Conservation (phyloP, 2,888 invertebrate genomes). For the Ferdinandea cuprea region DNA sequence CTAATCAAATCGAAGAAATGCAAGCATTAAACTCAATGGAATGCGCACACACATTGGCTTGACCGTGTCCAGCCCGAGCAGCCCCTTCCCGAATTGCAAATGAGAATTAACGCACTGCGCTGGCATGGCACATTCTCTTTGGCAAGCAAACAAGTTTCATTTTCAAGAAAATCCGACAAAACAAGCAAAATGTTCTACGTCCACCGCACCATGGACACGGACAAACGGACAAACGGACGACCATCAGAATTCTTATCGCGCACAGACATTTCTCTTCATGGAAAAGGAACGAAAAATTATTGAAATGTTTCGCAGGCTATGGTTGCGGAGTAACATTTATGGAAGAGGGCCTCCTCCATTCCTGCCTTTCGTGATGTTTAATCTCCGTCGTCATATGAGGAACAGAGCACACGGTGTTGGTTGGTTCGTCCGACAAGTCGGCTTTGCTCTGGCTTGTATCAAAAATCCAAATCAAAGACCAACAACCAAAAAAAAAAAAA, state of each 20-base stretch:
- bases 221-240: no score
- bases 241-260: slow-evolving; percentile 57
- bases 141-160: slow-evolving; percentile 43
- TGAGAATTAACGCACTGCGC: slow-evolving; percentile 45
- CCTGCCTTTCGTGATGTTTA: slow-evolving; percentile 36
- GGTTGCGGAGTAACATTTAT: slow-evolving; percentile 19
- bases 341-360: slow-evolving; percentile 19
- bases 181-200: slow-evolving; percentile 8
- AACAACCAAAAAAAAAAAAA: slow-evolving; percentile 13
- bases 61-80: not conserved
- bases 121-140: slow-evolving; percentile 11
- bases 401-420: not conserved
- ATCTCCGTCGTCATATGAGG: slow-evolving; percentile 34
- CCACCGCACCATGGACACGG: no score
- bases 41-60: slow-evolving; percentile 10
- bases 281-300: slow-evolving; percentile 51
- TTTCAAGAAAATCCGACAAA: slow-evolving; percentile 24
- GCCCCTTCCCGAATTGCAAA: slow-evolving; percentile 48
- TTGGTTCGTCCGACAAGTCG: not conserved
- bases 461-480: slow-evolving; percentile 45
- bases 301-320: slow-evolving; percentile 53
- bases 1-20: slow-evolving; percentile 45
- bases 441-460: slow-evolving; percentile 7
- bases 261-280: slow-evolving; percentile 38
- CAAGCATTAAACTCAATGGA: slow-evolving; percentile 41